A percentile compares a stretch with the other conserved stretches of the same genome.
Evolutionary conservation across 2,888 invertebrate genomes (phyloP).

Genomic region (Gonocerus acuteangulatus): DNA sequence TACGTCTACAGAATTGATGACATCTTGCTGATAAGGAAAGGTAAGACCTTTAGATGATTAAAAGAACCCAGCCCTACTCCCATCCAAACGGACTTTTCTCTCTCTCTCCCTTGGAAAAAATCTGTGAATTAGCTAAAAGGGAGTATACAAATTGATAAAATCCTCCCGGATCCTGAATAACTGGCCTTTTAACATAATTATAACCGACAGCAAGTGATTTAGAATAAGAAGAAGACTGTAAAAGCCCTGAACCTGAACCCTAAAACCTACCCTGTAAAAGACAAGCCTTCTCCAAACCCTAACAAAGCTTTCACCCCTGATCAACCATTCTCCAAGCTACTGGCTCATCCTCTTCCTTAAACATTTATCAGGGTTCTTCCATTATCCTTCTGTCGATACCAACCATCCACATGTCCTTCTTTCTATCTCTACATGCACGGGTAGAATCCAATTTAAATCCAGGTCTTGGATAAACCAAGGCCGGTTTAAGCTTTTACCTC

Average conservation of each 20-base stretch:
- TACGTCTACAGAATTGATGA: too few relatives aligned
- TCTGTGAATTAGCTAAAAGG: too few relatives aligned
- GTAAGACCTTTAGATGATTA: too few relatives aligned
- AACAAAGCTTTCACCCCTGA: slow-evolving; percentile 1
- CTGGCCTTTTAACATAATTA: slow-evolving; percentile 4
- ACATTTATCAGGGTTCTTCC: slow-evolving; percentile 9
- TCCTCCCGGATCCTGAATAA: too few relatives aligned
- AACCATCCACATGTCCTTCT: background rate
- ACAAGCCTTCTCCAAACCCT: background rate
- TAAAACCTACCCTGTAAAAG: background rate
- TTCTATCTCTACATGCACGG: background rate
- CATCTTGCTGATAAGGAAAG: too few relatives aligned
- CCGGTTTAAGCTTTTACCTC: too few relatives aligned
- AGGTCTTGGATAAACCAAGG: too few relatives aligned
- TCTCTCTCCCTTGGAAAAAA: too few relatives aligned
- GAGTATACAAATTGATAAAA: too few relatives aligned
- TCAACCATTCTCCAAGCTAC: slow-evolving; percentile 4
- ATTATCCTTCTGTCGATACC: background rate
- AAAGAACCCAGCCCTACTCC: too few relatives aligned
- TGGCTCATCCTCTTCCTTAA: background rate
- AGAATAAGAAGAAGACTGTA: background rate
- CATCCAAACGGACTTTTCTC: too few relatives aligned
- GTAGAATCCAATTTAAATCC: background rate
- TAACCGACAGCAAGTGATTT: background rate
- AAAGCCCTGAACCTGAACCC: background rate